Conservation (phyloP, 2,797 vertebrate genomes). For the Natrix natrix region DNA sequence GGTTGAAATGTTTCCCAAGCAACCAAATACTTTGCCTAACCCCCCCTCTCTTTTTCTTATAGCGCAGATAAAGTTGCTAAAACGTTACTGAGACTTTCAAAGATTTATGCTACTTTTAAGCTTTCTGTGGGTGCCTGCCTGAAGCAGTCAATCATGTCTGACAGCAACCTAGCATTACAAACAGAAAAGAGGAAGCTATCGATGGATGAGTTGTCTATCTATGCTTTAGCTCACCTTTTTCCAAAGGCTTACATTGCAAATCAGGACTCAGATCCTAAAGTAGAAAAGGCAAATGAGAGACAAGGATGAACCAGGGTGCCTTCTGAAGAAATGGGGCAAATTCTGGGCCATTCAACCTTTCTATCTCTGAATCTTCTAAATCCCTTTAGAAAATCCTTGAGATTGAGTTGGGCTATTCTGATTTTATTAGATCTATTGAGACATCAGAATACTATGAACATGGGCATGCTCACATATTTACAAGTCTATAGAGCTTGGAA, state of each 20-base stretch:
- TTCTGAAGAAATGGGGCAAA: slow-evolving; percentile 39
- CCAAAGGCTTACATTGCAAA: background rate
- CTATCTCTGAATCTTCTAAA: background rate
- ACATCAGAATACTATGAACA: background rate
- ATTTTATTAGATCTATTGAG: background rate
- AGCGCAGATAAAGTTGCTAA: slow-evolving; percentile 40
- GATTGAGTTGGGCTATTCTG: background rate
- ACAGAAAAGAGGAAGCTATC: slow-evolving; percentile 7
- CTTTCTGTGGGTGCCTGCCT: slow-evolving; percentile 31
- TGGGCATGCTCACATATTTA: background rate
- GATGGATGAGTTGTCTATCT: slow-evolving; percentile 31
- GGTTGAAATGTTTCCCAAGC: slow-evolving; percentile 47
- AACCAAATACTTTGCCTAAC: slow-evolving; percentile 22
- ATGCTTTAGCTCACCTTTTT: background rate
- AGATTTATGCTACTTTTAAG: slow-evolving; percentile 11
- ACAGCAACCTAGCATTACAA: slow-evolving; percentile 18
- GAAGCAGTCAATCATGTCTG: slow-evolving; percentile 28
- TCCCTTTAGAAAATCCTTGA: background rate
- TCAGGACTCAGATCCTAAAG: slow-evolving; percentile 34
- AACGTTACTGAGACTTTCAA: slow-evolving; percentile 53
- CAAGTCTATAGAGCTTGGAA: background rate
- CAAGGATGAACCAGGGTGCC: slow-evolving; percentile 27
- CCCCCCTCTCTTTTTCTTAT: slow-evolving; percentile 25
- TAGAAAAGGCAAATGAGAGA: slow-evolving; percentile 43
- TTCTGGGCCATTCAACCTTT: background rate